Evolutionary conservation across 2,888 invertebrate species (phyloP).

Genomic region (Lutraria lutraria): DNA sequence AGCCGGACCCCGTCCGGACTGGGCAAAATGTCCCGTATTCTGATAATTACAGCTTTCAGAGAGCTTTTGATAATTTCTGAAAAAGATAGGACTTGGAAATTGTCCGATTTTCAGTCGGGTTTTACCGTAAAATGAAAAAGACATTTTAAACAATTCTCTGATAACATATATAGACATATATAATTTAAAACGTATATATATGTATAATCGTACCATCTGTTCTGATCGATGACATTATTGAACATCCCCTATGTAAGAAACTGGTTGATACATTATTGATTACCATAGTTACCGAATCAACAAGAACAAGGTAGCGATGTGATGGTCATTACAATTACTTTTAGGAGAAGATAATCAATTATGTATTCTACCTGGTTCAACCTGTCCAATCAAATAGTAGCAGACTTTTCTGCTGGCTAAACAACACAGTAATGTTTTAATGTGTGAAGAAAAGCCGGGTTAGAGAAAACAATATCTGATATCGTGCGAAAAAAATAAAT

Average conservation of each 20-base stretch:
- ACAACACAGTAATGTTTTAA: not conserved
- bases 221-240: not conserved
- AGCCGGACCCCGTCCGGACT: too few relatives aligned
- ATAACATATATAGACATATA: too few relatives aligned
- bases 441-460: not conserved
- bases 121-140: too few relatives aligned
- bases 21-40: too few relatives aligned
- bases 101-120: too few relatives aligned
- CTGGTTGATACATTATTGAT: conserved; percentile 1
- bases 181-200: not conserved
- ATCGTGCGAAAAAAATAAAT: not conserved
- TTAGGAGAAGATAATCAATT: conserved; percentile 24
- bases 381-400: not conserved
- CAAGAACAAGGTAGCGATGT: not conserved
- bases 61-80: too few relatives aligned
- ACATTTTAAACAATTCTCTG: too few relatives aligned
- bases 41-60: too few relatives aligned
- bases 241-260: conserved; percentile 7
- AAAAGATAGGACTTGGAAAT: too few relatives aligned
- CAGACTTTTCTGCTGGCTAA: not conserved
- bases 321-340: conserved; percentile 19
- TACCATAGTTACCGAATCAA: not conserved
- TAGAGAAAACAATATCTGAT: not conserved
- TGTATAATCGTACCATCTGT: not conserved
- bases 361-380: not conserved